phyloP scores from a whole-genome alignment of 23 tunicate species.

The Styela clava region DNA sequence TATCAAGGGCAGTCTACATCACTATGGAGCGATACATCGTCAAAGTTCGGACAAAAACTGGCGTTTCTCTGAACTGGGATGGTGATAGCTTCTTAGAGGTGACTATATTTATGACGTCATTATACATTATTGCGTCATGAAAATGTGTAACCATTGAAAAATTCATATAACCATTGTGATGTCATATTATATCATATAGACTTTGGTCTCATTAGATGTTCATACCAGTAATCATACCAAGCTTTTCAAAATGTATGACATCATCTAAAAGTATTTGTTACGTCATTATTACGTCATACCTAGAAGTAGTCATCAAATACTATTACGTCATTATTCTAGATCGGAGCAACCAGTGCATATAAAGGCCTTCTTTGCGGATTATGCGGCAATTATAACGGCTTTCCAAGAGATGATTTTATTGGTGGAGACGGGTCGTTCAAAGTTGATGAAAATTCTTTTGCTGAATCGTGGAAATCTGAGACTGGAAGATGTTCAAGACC shows the following conservation, averaged over 20 bases:
- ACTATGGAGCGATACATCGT: constrained; percentile 39
- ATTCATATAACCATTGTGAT: too few relatives aligned
- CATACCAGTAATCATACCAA: too few relatives aligned
- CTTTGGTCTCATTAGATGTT: too few relatives aligned
- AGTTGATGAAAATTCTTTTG: constrained; percentile 50
- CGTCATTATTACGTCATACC: too few relatives aligned
- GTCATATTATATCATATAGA: too few relatives aligned
- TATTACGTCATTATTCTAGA: constrained; percentile 9
- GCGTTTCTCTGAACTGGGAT: constrained; percentile 82
- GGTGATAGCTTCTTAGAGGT: constrained; percentile 80
- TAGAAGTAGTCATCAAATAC: too few relatives aligned
- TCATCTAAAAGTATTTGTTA: too few relatives aligned
- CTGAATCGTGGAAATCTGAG: constrained; percentile 71
- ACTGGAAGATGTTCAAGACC: constrained; percentile 17
- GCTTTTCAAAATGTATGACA: too few relatives aligned
- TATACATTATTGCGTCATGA: not conserved
- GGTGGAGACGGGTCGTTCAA: constrained; percentile 80
- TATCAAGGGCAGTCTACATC: constrained; percentile 20
- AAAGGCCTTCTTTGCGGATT: constrained; percentile 58
- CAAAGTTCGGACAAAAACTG: constrained; percentile 49
- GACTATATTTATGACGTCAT: not conserved
- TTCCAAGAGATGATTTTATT: constrained; percentile 70
- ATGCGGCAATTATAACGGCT: constrained; percentile 94
- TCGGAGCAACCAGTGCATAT: constrained; percentile 46
- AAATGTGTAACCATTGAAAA: too few relatives aligned